Base-by-base conservation (phyloP, 2,797 vertebrate species). In the Periparus ater region DNA sequence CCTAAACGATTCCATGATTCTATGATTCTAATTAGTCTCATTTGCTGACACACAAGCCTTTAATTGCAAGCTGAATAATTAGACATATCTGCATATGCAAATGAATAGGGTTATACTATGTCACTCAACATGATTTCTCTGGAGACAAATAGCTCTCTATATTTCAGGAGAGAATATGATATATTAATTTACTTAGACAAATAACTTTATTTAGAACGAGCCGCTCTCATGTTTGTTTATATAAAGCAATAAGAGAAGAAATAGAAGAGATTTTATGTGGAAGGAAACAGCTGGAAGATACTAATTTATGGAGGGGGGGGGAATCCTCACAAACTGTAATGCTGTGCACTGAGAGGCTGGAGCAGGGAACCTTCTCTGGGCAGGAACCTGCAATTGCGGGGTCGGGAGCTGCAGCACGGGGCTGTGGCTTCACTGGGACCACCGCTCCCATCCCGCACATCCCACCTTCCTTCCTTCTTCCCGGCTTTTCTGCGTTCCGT, bases 21-120 rank as follows among this genome's bases (percentile, higher is more conserved):
- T 81, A 9, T 82, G 90, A 91, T 91, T 97, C 97, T 98, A 98
- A 98, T 98, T 98, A 98, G 97, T 96, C 97, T 97, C 98, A 98
- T 98, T 98, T 98, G 97, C 98, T 97, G 96, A 98, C 97, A 98
- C 92, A 96, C 94, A 97, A 97, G 97, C 94, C 97, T 97, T 98
- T 98, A 98, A 98, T 97, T 97, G 97, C 85, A 53, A 95, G 91
- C 95, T 95, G 97, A 97, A 96, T 97, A 97, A 98, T 98, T 97
- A 97, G 97, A 91, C 93, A 81, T 97, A 98, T 98, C 97, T 98
- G 97, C 98, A 97, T 98, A 98, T 98, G 98, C 97, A 98, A 98
- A 98, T 96, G 93, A 96, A 91, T 42, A 34, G 91, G 65, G 93
- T 42, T 42, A 42, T 42, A 42, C 42, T 42, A 42, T 89, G 95